A percentile compares a stretch with the other conserved stretches of the same genome.
phyloP scores from a whole-genome alignment of 2,797 vertebrate genomes.

The Lagorchestes hirsutus region DNA sequence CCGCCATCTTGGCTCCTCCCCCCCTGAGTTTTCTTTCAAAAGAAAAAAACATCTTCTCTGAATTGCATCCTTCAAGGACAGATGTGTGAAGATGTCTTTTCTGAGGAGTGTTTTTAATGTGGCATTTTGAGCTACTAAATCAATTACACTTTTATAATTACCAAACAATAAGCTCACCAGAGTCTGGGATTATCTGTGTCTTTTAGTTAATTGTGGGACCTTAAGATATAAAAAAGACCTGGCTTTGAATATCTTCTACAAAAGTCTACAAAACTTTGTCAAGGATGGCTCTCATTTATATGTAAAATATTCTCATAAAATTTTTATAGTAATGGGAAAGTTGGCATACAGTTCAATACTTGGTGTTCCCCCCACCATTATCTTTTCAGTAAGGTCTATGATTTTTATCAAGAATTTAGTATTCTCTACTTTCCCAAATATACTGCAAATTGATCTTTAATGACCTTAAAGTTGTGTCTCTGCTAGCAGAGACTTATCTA shows the following conservation, averaged over 20 bases:
- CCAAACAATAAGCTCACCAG: background rate
- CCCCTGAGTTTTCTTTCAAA: background rate
- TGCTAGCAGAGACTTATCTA: background rate
- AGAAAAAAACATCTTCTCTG: background rate
- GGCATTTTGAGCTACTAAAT: background rate
- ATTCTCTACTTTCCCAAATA: background rate
- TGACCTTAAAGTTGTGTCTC: background rate
- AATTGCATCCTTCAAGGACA: background rate
- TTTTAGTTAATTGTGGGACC: background rate
- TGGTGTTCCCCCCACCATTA: background rate
- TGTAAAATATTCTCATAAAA: background rate
- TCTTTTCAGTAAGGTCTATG: background rate
- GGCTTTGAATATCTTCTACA: background rate
- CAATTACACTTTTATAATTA: background rate
- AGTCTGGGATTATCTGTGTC: background rate
- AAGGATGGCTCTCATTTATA: background rate
- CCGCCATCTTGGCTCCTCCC: too few relatives aligned
- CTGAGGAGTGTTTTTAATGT: background rate
- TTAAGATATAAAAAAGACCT: background rate
- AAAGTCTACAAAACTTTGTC: background rate
- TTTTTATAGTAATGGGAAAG: background rate
- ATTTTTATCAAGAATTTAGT: background rate
- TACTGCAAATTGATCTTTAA: background rate
- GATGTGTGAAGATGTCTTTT: background rate
- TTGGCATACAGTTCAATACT: background rate